These are phyloP conservation scores for Neomorphus geoffroyi DNA, from an alignment of 2,797 vertebrate genomes.

Conservation along the genomic window DNA sequence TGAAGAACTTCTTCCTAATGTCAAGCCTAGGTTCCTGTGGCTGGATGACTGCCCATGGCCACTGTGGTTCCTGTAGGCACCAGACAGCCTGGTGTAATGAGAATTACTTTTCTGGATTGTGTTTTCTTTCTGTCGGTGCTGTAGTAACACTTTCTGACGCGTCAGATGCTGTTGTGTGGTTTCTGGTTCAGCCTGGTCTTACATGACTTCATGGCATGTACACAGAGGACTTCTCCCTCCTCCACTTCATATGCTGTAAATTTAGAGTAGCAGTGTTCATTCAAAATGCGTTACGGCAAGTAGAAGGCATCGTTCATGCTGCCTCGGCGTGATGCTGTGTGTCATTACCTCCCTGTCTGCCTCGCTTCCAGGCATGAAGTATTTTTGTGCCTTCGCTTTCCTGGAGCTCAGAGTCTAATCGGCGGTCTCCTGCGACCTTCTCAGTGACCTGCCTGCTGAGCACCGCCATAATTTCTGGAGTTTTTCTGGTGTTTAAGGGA, in stretches of 20 bases:
- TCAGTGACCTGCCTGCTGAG: background rate
- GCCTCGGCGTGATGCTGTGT: background rate
- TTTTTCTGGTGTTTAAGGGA: background rate
- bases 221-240: background rate
- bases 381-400: background rate
- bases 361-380: background rate
- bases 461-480: background rate
- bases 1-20: no score
- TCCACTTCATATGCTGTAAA: background rate
- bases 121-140: background rate
- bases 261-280: background rate
- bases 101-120: background rate
- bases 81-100: accelerated
- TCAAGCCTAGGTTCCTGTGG: no score
- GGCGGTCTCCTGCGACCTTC: background rate
- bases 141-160: background rate
- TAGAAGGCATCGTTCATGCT: background rate
- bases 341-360: background rate
- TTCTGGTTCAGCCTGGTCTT: background rate
- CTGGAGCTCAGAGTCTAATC: background rate
- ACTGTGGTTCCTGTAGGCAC: background rate
- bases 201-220: background rate
- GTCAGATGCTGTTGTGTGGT: background rate
- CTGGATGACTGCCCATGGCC: accelerated
- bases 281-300: background rate